A percentile compares a stretch with the other conserved stretches of the same genome.
These are phyloP conservation scores for Smutsia temminckii DNA, from an alignment of 2,797 vertebrate genomes.

Conservation along the genomic window DNA sequence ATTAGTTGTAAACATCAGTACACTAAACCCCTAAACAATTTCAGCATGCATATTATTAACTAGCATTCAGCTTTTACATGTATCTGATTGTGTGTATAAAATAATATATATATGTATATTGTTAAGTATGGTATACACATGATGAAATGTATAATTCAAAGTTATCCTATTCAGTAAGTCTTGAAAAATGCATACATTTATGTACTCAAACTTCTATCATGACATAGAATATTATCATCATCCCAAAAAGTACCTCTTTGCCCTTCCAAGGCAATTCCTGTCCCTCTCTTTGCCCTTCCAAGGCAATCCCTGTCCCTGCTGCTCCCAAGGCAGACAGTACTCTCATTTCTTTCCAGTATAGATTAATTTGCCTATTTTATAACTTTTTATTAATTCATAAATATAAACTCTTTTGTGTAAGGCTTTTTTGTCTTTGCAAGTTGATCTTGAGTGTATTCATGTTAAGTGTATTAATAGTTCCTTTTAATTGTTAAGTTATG, in stretches of 20 bases:
- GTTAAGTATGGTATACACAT: background rate
- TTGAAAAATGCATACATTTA: background rate
- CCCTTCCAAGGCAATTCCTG: background rate
- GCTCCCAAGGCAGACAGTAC: background rate
- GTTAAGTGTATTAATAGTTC: background rate
- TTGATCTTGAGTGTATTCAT: background rate
- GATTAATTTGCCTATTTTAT: background rate
- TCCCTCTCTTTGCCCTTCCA: background rate
- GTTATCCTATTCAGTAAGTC: background rate
- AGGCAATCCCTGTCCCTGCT: background rate
- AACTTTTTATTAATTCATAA: background rate
- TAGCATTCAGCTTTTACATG: background rate
- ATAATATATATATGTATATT: background rate
- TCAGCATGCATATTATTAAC: background rate
- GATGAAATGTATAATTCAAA: background rate
- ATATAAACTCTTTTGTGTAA: background rate
- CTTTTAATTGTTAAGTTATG: background rate
- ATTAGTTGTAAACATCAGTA: background rate
- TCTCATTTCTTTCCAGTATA: background rate
- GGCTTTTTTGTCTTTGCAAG: background rate
- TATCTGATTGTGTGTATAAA: background rate
- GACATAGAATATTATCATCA: background rate
- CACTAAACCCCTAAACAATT: background rate
- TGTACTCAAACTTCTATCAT: background rate
- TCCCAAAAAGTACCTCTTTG: background rate